These are phyloP conservation scores for Struthidea cinerea DNA, from an alignment of 2,113 vertebrate genomes.

Conservation along the genomic window DNA sequence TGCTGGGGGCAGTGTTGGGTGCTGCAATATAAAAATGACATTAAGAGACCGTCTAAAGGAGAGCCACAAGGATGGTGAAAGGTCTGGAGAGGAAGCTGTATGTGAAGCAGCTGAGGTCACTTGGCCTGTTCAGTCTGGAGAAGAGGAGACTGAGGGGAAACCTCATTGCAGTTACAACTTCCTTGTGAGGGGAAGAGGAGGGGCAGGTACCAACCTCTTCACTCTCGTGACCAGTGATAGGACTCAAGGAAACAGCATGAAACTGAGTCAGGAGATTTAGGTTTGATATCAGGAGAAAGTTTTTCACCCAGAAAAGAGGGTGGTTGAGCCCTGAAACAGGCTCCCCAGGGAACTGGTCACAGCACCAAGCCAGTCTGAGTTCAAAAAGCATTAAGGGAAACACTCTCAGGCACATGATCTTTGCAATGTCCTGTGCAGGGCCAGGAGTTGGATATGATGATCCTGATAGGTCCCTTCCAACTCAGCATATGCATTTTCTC, in stretches of 20 bases:
- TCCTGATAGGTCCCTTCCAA: background rate
- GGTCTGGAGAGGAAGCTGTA: background rate
- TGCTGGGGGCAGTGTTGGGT: too few relatives aligned
- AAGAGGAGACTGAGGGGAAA: background rate
- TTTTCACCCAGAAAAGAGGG: background rate
- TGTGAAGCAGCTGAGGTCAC: background rate
- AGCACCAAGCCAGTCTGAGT: background rate
- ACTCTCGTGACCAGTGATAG: rapidly evolving
- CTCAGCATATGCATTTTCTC: background rate
- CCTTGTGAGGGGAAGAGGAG: background rate
- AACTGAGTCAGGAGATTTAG: background rate
- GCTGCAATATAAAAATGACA: background rate
- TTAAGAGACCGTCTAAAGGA: background rate
- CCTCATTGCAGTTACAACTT: background rate
- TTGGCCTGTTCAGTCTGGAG: background rate
- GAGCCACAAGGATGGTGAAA: background rate
- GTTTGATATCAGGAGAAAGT: background rate
- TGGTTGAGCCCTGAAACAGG: background rate
- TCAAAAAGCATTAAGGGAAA: background rate
- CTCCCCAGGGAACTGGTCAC: background rate
- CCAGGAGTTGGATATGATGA: background rate
- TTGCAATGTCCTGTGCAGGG: rapidly evolving
- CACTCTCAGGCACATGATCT: background rate
- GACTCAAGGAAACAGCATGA: rapidly evolving
- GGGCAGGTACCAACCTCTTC: background rate